Evolutionary conservation across 2,888 invertebrate genomes (phyloP), one percentile per base, ranked within the genome.

Genomic region (Lutraria lutraria): DNA sequence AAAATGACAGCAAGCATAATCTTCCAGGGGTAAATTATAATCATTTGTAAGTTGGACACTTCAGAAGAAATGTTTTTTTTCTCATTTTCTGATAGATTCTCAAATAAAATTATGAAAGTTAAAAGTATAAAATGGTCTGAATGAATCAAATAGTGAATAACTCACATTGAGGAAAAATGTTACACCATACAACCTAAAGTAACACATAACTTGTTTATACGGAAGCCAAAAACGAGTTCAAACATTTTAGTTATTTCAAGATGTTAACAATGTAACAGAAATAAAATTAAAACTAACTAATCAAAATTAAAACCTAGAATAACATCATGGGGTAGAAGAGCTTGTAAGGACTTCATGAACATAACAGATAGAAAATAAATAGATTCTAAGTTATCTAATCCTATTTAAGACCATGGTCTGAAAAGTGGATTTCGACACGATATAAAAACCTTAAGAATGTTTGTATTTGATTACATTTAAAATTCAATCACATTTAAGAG

Each of bases 391-490:
- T 31, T 76, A 6, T 76, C 19, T 76, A 76, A 76, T 31, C 76
- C 76, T 34, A 34, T 76, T 76, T 34, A 76, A 76, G 29, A 31
- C 76, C 34, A 2, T 76, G 19, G 76, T 76, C 76, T 76, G 76
- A 34, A 76, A 76, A 29, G 31, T 16, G 34, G 76, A 76, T 34
- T 76, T 63, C 31, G 29, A 76, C 31, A 25, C 4, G 76, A 76
- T 31, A 76, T 76, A 76, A 72, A 72, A 76, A 76, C 34, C 31
- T 4, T 76, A 10, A 16, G 76, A 76, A 76, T 76, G 76, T 76
- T 76, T 76, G 76, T 76, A 76, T 76, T 76, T 34, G 19, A 76
- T 31, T 76, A 31, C 31, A 76, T 34, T 76, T 76, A 76, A 76
- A 76, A 76, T 76, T 34, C 29, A 76, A 76, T 34, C 76, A 31